Base-by-base conservation (phyloP, 2,888 invertebrate genomes). In the Matsumyia berberina region DNA sequence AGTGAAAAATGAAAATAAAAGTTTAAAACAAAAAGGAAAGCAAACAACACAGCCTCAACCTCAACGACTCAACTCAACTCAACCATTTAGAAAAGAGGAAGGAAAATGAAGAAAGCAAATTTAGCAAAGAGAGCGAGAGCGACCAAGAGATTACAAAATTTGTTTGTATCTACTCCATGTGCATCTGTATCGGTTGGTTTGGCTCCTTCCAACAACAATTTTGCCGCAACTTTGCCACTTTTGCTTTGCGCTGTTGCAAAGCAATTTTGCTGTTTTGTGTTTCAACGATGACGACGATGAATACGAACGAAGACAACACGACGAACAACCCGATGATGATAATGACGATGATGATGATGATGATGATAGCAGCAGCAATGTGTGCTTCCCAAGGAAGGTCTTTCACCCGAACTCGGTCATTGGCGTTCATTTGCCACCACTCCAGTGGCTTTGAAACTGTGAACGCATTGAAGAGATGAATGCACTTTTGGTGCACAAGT, bases 341-440 rank as follows among this genome's bases (percentile, higher is more conserved):
- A 24, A 24, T 24, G 15, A 33, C 33, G 33, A 89, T 85, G 86
- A 89, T 88, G 88, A 90, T 89, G 89, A 90, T 89, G 89, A 90
- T 89, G 90, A 91, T 91, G 91, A 90, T 91, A 90, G 90, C 90
- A 91, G 80, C 85, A 85, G 85, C 85, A 85, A 85, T 85, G 80
- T 85, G 85, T 85, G 86, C 73, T 86, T 85, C 85, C 87, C 88
- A 88, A 87, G 87, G 91, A 91, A 91, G 91, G 91, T 91, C 91
- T 91, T 91, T 91, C 91, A 91, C 91, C 91, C 91, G 91, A 91
- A 91, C 91, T 91, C 91, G 91, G 91, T 91, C 91, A 91, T 91
- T 91, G 91, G 91, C 91, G 91, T 91, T 91, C 91, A 91, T 91
- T 90, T 91, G 86, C 87, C 74, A 86, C 87, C 81, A 87, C 80